A percentile compares a stretch with the other conserved stretches of the same genome.
Evolutionary conservation across 1,140 invertebrate genomes (phyloP).

Genomic region (Bilobella aurantiaca): DNA sequence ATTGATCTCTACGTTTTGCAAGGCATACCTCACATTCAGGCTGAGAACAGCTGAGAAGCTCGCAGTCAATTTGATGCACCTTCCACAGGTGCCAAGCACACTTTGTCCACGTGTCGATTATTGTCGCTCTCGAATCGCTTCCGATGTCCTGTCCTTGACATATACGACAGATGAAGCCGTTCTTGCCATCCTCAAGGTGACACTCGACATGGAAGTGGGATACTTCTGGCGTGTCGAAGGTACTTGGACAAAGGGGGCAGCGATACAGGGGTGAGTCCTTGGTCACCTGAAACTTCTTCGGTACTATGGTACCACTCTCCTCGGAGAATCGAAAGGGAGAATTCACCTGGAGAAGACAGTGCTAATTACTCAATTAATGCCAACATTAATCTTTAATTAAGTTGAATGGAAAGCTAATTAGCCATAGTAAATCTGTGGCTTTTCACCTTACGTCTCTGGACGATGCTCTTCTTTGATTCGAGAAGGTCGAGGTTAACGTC

Average conservation of each 20-base stretch:
- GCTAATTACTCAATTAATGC: too few species aligned
- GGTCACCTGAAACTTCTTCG: slow-evolving; percentile 24
- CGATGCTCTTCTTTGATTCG: too few species aligned
- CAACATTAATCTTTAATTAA: too few species aligned
- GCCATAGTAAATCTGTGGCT: too few species aligned
- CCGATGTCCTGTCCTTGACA: slow-evolving; percentile 45
- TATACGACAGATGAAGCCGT: slow-evolving; percentile 41
- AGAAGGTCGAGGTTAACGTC: too few species aligned
- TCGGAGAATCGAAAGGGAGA: neutral
- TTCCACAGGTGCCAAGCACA: slow-evolving; percentile 58
- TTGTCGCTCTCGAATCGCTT: slow-evolving; percentile 38
- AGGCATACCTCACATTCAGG: slow-evolving; percentile 7
- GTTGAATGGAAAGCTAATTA: too few species aligned
- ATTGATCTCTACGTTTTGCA: neutral
- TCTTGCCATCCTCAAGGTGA: slow-evolving; percentile 32
- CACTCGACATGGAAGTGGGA: slow-evolving; percentile 39
- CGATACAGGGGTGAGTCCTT: slow-evolving; percentile 9
- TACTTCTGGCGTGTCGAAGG: slow-evolving; percentile 37
- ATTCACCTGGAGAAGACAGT: neutral
- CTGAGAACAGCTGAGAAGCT: slow-evolving; percentile 51
- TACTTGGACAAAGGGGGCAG: slow-evolving; percentile 18
- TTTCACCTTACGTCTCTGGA: too few species aligned
- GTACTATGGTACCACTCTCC: slow-evolving; percentile 16
- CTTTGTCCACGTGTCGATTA: slow-evolving; percentile 46
- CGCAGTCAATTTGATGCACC: slow-evolving; percentile 56